A percentile compares a stretch with the other conserved stretches of the same genome.
Conservation (phyloP, 2,797 vertebrate genomes). For the Lagocephalus sceleratus region DNA sequence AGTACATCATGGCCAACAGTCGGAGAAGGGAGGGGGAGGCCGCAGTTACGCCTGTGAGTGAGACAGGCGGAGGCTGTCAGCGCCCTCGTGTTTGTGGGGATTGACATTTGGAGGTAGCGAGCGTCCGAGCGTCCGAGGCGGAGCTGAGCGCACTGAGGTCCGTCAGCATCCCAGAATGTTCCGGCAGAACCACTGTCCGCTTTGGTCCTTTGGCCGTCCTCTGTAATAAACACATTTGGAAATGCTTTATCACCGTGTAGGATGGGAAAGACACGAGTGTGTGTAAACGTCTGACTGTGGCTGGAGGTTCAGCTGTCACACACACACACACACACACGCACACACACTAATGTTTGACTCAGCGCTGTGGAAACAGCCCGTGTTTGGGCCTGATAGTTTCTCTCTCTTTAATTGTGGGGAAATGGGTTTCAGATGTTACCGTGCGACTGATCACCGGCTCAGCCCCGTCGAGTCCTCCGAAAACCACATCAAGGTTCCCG, state of each 20-base stretch:
- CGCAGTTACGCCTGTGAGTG: slow-evolving; percentile 30
- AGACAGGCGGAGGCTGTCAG: too few relatives aligned
- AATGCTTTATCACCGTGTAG: slow-evolving; percentile 73
- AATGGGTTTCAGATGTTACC: slow-evolving; percentile 83
- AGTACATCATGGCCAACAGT: slow-evolving; percentile 65
- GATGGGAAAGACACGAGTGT: slow-evolving; percentile 51
- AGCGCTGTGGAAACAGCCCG: slow-evolving; percentile 76
- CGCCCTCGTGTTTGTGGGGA: slow-evolving; percentile 55
- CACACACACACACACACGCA: slow-evolving; percentile 31
- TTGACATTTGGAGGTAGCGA: slow-evolving; percentile 69
- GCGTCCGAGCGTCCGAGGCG: slow-evolving; percentile 54
- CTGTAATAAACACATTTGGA: slow-evolving; percentile 73
- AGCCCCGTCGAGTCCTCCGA: slow-evolving; percentile 75
- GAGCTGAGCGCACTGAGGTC: slow-evolving; percentile 51
- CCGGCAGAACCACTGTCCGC: too few relatives aligned
- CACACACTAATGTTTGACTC: slow-evolving; percentile 69
- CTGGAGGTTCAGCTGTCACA: slow-evolving; percentile 33
- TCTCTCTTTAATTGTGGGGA: slow-evolving; percentile 80
- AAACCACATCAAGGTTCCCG: slow-evolving; percentile 77
- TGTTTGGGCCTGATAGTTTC: slow-evolving; percentile 80
- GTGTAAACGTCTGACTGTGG: slow-evolving; percentile 42
- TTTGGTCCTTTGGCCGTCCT: slow-evolving; percentile 55
- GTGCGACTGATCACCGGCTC: slow-evolving; percentile 74
- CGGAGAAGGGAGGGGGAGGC: slow-evolving; percentile 46
- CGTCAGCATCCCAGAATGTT: slow-evolving; percentile 60